Evolutionary conservation across 2,113 vertebrate species (phyloP), one percentile per base, ranked within the genome.

Genomic region (Varanus salvator): DNA sequence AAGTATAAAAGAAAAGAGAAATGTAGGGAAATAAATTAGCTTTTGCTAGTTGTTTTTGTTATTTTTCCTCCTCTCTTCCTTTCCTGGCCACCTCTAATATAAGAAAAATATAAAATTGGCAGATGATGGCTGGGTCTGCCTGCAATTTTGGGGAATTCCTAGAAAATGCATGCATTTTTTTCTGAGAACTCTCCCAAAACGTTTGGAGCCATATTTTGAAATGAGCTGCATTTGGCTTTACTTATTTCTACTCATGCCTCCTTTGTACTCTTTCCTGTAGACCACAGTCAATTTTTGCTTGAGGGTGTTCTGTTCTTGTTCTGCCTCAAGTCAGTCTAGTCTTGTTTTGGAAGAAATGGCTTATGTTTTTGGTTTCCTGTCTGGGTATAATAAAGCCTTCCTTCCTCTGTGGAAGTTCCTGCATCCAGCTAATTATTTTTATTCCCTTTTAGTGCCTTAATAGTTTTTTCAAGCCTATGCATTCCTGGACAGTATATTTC

Each of bases 401-500:
- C 12, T 75, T n/a, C 17, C n/a, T 75, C 34, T 75, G 15, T 15
- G 38, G 14, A 75, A 75, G 34, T 38, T 90, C 66, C 12, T 31
- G 31, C 29, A 74, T 74, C 3, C 14, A 25, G 27, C n/a, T 72
- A 7, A n/a, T 31, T 7, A 31, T 12, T 72, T 72, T 72, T 72
- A n/a, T 72, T 1, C 29, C 34, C n/a, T 75, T 34, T 1, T 75
- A 5, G 74, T 38, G 14, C n/a, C 15, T 75, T 11, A 34, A 31
- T 12, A 87, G 80, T 72, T 75, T 75, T 75, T 91, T 29, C 91
- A 93, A 87, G 84, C 34, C 38, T 50, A 3, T 84, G 83, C 6
- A 52, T 19, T 72, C 31, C 1, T 84, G 81, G 87, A 89, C 89
- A 89, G 77, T 88, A 29, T 75, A 86, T 69, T 93, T 93, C 80